A percentile compares a stretch with the other conserved stretches of the same genome.
Evolutionary conservation across 2,797 vertebrate genomes (phyloP).

Genomic region (Pogoniulus pusillus): DNA sequence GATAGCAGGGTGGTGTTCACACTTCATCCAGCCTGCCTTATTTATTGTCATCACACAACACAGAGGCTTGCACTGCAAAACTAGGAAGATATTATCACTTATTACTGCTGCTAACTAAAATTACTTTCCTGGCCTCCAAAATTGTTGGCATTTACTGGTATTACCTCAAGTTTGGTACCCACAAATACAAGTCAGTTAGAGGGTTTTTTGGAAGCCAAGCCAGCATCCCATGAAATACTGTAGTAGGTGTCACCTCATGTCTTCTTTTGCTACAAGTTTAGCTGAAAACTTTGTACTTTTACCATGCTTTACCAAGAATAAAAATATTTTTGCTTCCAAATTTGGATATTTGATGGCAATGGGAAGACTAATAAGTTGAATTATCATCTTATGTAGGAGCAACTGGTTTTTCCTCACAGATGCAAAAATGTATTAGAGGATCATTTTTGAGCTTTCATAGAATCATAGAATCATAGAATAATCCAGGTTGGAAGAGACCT

Average conservation of each 20-base stretch:
- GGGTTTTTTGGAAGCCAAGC: background rate
- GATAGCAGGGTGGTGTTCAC: background rate
- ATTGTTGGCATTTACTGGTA: background rate
- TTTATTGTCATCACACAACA: background rate
- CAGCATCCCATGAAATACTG: background rate
- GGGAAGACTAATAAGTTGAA: slow-evolving; percentile 40
- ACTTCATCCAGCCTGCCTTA: background rate
- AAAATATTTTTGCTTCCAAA: slow-evolving; percentile 44
- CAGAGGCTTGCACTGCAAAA: background rate
- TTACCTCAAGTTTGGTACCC: background rate
- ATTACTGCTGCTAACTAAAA: background rate
- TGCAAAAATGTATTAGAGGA: background rate
- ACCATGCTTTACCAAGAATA: background rate
- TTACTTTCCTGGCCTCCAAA: background rate
- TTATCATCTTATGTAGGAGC: slow-evolving; percentile 55
- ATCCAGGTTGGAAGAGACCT: too few species aligned
- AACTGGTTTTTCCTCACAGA: slow-evolving; percentile 18
- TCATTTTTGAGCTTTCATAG: background rate
- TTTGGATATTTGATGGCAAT: slow-evolving; percentile 4
- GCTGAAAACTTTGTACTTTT: slow-evolving; percentile 10
- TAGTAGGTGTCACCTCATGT: background rate
- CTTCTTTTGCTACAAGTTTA: background rate
- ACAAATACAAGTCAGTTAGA: background rate
- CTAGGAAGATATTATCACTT: background rate
- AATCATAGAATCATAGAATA: too few species aligned